phyloP scores from a whole-genome alignment of 37 sponge, comb jelly and placozoan genomes.

The Agelas oroides region DNA sequence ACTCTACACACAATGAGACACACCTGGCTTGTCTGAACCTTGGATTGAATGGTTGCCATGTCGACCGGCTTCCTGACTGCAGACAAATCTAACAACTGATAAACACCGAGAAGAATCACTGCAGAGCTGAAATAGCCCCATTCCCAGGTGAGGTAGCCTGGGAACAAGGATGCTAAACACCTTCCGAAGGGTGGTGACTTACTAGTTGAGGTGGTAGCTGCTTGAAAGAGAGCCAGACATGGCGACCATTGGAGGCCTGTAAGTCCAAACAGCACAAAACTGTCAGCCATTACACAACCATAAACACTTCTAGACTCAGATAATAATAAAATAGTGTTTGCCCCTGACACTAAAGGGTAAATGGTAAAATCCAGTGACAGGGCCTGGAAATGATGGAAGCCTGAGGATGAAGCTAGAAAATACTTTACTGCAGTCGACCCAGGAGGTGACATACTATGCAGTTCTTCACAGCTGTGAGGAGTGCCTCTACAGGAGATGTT shows the following conservation, averaged over 20 bases:
- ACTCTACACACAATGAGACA: background rate
- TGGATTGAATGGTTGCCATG: conserved; percentile 45
- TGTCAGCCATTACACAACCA: no score
- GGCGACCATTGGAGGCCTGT: conserved; percentile 31
- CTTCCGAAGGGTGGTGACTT: no score
- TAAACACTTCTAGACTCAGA: no score
- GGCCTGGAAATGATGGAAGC: no score
- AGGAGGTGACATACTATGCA: conserved; percentile 22
- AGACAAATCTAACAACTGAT: conserved; percentile 9
- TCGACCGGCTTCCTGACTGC: conserved; percentile 66
- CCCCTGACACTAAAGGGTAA: no score
- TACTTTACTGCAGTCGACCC: background rate
- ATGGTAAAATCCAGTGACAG: no score
- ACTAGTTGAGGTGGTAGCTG: background rate
- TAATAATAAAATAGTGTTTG: no score
- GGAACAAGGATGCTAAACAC: no score
- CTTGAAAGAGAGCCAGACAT: conserved; percentile 32
- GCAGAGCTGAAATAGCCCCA: no score
- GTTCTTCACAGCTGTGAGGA: conserved; percentile 19
- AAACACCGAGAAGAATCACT: no score
- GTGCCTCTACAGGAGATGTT: background rate
- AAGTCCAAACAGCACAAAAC: background rate
- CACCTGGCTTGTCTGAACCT: conserved; percentile 34
- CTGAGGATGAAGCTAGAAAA: no score
- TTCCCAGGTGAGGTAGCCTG: no score